These are phyloP conservation scores for Dinoponera quadriceps DNA, from an alignment of 1,140 invertebrate species.

Conservation along the genomic window DNA sequence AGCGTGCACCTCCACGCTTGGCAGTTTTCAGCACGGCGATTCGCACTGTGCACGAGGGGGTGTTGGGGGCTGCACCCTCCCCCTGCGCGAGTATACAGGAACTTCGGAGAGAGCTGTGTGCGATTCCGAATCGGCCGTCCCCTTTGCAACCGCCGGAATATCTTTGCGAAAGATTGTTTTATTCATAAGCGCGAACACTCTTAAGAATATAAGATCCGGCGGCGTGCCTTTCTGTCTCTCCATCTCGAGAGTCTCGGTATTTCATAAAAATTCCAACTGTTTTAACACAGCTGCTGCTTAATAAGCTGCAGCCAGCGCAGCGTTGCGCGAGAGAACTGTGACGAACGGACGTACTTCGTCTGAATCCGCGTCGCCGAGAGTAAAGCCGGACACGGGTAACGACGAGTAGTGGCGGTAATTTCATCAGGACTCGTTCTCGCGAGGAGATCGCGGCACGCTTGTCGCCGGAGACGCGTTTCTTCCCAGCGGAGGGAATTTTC, in stretches of 20 bases:
- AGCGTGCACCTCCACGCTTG: background rate
- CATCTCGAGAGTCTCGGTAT: slow-evolving; percentile 4
- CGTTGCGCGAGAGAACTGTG: background rate
- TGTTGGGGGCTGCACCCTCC: too few species aligned
- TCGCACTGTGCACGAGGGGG: background rate
- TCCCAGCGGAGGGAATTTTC: background rate
- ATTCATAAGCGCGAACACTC: slow-evolving; percentile 52
- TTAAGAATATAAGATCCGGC: slow-evolving; percentile 41
- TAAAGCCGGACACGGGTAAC: background rate
- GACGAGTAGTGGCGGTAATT: slow-evolving; percentile 8
- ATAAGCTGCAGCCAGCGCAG: slow-evolving; percentile 30
- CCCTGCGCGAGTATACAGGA: slow-evolving; percentile 39
- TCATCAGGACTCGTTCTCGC: background rate
- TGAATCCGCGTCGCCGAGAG: background rate
- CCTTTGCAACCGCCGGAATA: slow-evolving; percentile 16
- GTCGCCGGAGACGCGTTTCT: background rate
- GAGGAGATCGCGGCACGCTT: background rate
- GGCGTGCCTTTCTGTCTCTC: background rate
- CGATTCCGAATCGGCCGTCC: slow-evolving; percentile 47
- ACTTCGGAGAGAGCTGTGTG: slow-evolving; percentile 23
- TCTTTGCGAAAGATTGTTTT: slow-evolving; percentile 53
- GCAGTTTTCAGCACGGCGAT: slow-evolving; percentile 35
- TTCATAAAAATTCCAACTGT: slow-evolving; percentile 58
- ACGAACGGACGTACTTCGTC: slow-evolving; percentile 1
- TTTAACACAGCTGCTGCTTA: slow-evolving; percentile 53